Evolutionary conservation across 2,888 invertebrate species (phyloP), one percentile per base, ranked within the genome.

Genomic region (Galerucella calmariensis): DNA sequence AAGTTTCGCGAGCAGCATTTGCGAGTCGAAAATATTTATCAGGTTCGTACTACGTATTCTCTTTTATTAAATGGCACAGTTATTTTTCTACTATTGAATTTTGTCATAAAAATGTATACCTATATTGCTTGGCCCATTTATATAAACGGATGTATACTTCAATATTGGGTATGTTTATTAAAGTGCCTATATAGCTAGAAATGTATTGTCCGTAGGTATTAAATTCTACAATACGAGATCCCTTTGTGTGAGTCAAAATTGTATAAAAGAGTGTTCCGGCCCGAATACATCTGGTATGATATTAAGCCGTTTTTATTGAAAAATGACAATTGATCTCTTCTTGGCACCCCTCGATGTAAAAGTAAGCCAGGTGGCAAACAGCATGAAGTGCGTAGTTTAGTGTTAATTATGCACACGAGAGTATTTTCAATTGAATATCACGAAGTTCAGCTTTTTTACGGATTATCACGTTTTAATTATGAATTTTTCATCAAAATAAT

Each of bases 221-320:
- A 20, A 41, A 58, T 58, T 58, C 58, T 12, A 58, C 68, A 56
- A 68, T 68, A 24, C 35, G 35, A 41, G 58, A 68, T 68, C 68
- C 44, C 68, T 68, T 24, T 56, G 16, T 27, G 35, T 58, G 56
- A 68, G 68, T 58, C 69, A 53, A 62, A n/a, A 14, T 46, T 51
- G n/a, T 16, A 70, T 63, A 65, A 65, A 71, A 65, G 56, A 56
- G 14, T 44, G 65, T 65, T 71, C 71, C 71, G 53, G 56, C 16
- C n/a, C 27, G 56, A 16, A 65, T 71, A 16, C 71, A 71, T 71
- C 71, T 71, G 71, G 63, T 71, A 63, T 63, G 65, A 71, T 71
- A 71, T 71, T 71, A 65, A 71, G 71, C 71, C 63, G 71, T 65
- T 41, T 71, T 71, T 71, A 71, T 71, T 71, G 71, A 71, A 71